phyloP scores from a whole-genome alignment of 2,797 vertebrate species.

The Geotrypetes seraphini region DNA sequence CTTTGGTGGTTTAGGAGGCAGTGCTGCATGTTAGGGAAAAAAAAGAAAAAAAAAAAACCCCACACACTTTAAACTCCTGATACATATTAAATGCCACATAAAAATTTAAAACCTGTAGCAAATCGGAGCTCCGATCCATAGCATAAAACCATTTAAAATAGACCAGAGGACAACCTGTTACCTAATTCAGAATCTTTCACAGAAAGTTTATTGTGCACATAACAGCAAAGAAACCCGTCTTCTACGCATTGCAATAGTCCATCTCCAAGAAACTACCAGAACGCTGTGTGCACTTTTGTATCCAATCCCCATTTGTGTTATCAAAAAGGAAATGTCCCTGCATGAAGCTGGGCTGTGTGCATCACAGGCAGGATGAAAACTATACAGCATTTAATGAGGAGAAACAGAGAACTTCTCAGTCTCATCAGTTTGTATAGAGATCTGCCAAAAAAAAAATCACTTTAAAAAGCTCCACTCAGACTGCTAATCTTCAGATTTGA shows the following conservation, averaged over 20 bases:
- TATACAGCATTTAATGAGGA: slow-evolving; percentile 40
- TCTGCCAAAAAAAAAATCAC: slow-evolving; percentile 34
- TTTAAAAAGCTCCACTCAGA: slow-evolving; percentile 39
- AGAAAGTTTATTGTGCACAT: too few species aligned
- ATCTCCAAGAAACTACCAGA: too few species aligned
- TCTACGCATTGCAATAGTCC: too few species aligned
- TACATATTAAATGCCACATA: neutral
- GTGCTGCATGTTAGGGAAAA: slow-evolving; percentile 65
- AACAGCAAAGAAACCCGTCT: too few species aligned
- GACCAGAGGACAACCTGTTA: too few species aligned
- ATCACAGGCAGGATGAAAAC: slow-evolving; percentile 40
- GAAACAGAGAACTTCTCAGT: slow-evolving; percentile 17
- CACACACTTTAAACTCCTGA: slow-evolving; percentile 9
- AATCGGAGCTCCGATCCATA: too few species aligned
- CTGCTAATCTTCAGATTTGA: slow-evolving; percentile 28
- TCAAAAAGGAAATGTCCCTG: slow-evolving; percentile 18
- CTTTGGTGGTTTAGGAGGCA: slow-evolving; percentile 96
- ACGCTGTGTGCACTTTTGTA: too few species aligned
- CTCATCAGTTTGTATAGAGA: slow-evolving; percentile 20
- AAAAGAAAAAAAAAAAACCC: slow-evolving; percentile 10
- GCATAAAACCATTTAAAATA: too few species aligned
- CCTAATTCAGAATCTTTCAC: too few species aligned
- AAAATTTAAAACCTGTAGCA: too few species aligned
- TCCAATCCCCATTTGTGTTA: slow-evolving; percentile 26
- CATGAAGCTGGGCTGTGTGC: slow-evolving; percentile 15